Conservation (phyloP, 2,888 invertebrate genomes). For the Empis stercorea region DNA sequence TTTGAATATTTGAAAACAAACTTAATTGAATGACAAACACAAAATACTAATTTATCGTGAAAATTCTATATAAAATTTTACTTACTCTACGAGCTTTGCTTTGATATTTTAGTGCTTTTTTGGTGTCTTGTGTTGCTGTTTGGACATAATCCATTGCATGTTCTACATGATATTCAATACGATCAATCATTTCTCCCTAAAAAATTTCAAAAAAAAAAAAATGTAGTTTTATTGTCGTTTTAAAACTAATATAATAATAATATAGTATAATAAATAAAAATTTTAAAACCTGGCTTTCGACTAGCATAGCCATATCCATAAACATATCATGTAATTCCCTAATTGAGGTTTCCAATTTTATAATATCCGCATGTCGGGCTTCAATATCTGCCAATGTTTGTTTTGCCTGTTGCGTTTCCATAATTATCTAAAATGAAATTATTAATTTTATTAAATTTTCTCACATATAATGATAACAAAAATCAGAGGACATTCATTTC, state of each 20-base stretch:
- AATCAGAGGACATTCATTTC: no score
- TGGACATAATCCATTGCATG: constrained; percentile 98
- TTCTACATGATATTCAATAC: constrained; percentile 98
- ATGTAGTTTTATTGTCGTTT: no score
- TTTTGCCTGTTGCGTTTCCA: constrained; percentile 98
- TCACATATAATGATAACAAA: no score
- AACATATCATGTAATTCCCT: constrained; percentile 98
- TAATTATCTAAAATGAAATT: constrained; percentile 66
- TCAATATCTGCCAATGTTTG: constrained; percentile 97
- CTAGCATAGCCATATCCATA: constrained; percentile 99
- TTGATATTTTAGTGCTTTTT: constrained; percentile 99
- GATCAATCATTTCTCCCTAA: constrained; percentile 98
- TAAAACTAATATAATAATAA: no score
- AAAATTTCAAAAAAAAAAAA: no score
- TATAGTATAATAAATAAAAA: no score
- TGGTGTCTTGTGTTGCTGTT: constrained; percentile 97
- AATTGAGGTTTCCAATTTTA: constrained; percentile 95
- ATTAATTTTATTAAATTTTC: no score
- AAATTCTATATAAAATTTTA: constrained; percentile 27
- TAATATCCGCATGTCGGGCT: constrained; percentile 95
- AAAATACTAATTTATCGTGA: no score
- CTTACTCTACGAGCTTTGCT: constrained; percentile 98
- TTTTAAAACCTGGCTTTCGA: constrained; percentile 82
- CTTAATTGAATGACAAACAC: no score
- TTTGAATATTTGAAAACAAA: no score